Evolutionary conservation across 2,113 vertebrate genomes (phyloP).

Genomic region (Oostethus manadensis): DNA sequence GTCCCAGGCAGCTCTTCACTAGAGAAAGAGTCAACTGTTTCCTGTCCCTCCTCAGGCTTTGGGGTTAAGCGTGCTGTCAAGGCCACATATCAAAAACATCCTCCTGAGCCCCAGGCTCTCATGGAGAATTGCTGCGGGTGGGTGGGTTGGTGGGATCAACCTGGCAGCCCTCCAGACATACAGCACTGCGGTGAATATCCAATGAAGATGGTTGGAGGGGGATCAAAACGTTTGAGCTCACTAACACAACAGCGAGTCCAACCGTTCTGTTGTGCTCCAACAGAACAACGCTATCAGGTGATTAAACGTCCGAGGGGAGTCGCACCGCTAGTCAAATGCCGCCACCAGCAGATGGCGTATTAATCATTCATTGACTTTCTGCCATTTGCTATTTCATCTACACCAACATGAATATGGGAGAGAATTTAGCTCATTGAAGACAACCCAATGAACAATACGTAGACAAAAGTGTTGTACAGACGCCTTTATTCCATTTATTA

Average conservation of each 20-base stretch:
- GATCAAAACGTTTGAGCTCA: constrained; percentile 59
- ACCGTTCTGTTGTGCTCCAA: constrained; percentile 61
- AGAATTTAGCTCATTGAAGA: constrained; percentile 17
- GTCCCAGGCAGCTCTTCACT: constrained; percentile 56
- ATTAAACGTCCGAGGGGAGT: constrained; percentile 67
- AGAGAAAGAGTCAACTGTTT: constrained; percentile 56
- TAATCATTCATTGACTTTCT: constrained; percentile 70
- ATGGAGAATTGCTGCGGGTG: constrained; percentile 42
- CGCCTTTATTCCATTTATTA: background rate
- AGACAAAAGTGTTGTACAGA: background rate
- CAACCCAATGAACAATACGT: background rate
- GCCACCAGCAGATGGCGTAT: constrained; percentile 65
- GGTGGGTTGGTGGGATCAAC: constrained; percentile 49
- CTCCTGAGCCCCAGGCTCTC: constrained; percentile 38
- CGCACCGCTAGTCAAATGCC: constrained; percentile 62
- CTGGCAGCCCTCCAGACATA: constrained; percentile 30
- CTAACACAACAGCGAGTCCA: constrained; percentile 41
- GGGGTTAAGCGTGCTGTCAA: constrained; percentile 43
- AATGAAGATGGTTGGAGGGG: constrained; percentile 46
- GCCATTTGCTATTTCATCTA: constrained; percentile 55
- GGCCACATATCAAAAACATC: constrained; percentile 47
- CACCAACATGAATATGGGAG: constrained; percentile 32
- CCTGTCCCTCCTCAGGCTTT: constrained; percentile 54
- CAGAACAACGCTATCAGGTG: constrained; percentile 68
- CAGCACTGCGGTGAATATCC: constrained; percentile 48